These are phyloP conservation scores for Montipora cactus DNA, from an alignment of 64 coral and sea anemone species.

Conservation along the genomic window DNA sequence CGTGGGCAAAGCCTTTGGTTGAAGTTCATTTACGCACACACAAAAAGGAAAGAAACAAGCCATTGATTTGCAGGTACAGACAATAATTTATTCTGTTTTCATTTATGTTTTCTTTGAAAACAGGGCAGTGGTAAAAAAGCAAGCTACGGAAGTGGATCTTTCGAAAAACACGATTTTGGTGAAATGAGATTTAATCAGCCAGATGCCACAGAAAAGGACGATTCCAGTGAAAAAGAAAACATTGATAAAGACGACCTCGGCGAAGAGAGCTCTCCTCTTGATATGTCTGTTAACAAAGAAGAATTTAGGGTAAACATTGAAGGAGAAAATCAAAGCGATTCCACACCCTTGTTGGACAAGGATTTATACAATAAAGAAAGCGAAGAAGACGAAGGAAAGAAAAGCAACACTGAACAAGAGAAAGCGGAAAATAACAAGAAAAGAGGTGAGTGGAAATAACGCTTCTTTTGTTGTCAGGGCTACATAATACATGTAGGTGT, in stretches of 20 bases:
- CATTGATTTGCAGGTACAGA: too few relatives aligned
- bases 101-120: neutral
- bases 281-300: conserved; percentile 17
- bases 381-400: neutral
- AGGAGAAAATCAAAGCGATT: conserved; percentile 48
- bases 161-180: conserved; percentile 40
- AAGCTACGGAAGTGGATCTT: conserved; percentile 75
- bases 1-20: too few relatives aligned
- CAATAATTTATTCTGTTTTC: too few relatives aligned
- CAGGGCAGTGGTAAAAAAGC: conserved; percentile 40
- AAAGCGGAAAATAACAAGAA: neutral
- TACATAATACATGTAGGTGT: too few relatives aligned
- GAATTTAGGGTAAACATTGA: conserved; percentile 66
- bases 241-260: conserved; percentile 69
- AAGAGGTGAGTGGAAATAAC: conserved; percentile 2
- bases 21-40: too few relatives aligned
- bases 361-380: conserved; percentile 24
- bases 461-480: too few relatives aligned
- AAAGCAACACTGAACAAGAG: conserved; percentile 6
- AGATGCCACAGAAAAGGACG: conserved; percentile 78
- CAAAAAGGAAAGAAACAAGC: too few relatives aligned
- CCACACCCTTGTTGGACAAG: conserved; percentile 48
- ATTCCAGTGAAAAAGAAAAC: conserved; percentile 85
- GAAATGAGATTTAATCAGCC: neutral
- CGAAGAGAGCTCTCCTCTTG: conserved; percentile 8